Evolutionary conservation across 2,113 vertebrate genomes (phyloP).

Genomic region (Gopherus flavomarginatus): DNA sequence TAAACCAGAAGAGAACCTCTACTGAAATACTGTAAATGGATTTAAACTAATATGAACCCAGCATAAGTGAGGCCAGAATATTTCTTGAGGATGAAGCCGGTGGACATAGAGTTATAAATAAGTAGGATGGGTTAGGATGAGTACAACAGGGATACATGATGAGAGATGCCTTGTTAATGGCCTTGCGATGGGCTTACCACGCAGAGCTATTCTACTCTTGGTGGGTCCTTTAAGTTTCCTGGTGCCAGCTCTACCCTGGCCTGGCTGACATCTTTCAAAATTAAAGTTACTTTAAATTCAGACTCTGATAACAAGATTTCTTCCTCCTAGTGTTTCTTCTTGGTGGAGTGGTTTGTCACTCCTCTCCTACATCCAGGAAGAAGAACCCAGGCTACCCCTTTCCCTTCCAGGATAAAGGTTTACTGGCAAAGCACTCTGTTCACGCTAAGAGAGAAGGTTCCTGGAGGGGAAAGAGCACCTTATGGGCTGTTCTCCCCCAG

Average conservation of each 20-base stretch:
- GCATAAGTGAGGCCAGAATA: not conserved
- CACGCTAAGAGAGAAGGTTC: not conserved
- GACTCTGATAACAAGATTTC: no score
- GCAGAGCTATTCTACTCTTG: no score
- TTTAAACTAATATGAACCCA: not conserved
- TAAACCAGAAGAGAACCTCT: not conserved
- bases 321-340: no score
- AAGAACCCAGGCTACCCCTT: not conserved
- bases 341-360: no score
- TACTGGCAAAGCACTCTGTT: not conserved
- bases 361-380: not conserved
- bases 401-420: not conserved
- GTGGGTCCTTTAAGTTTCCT: no score
- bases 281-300: no score
- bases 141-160: not conserved
- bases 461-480: not conserved
- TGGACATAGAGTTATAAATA: not conserved
- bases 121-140: not conserved
- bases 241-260: no score
- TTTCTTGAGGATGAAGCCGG: not conserved
- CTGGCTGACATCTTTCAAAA: no score
- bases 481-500: not conserved
- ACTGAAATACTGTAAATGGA: not conserved
- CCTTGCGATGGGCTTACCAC: no score
- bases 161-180: not conserved